A percentile compares a stretch with the other conserved stretches of the same genome.
These are phyloP conservation scores for Phrynocephalus guinanensis DNA, from an alignment of 2,797 vertebrate species.

Conservation along the genomic window DNA sequence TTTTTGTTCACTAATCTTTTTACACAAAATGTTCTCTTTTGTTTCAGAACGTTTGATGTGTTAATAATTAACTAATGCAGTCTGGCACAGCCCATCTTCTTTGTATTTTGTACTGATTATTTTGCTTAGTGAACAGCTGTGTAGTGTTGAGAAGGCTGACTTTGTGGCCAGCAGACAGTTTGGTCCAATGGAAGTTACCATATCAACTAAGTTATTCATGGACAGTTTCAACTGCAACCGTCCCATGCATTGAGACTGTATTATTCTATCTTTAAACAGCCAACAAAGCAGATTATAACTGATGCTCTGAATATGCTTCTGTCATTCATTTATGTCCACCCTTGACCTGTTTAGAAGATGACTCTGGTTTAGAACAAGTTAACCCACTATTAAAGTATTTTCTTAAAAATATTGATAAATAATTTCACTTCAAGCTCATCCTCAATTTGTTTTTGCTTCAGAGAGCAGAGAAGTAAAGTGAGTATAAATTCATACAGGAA, in stretches of 20 bases:
- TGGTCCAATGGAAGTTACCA: constrained; percentile 1
- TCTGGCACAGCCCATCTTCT: constrained; percentile 25
- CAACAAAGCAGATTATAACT: background rate
- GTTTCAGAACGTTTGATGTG: constrained; percentile 38
- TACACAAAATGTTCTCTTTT: constrained; percentile 28
- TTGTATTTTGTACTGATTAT: constrained; percentile 40
- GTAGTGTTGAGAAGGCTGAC: constrained; percentile 4
- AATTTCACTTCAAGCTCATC: too few relatives aligned
- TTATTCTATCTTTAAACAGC: constrained; percentile 11
- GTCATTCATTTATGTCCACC: background rate
- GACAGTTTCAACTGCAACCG: background rate
- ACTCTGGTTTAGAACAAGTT: background rate
- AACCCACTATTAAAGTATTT: background rate
- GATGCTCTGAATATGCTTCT: background rate
- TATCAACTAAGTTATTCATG: background rate
- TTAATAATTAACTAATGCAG: constrained; percentile 39
- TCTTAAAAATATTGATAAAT: background rate
- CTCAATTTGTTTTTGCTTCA: too few relatives aligned
- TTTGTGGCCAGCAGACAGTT: constrained; percentile 8
- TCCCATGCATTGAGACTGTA: background rate
- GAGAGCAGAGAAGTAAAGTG: too few relatives aligned
- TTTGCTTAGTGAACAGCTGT: background rate
- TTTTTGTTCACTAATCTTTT: constrained; percentile 15
- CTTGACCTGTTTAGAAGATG: constrained; percentile 3
- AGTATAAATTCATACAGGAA: too few relatives aligned